phyloP scores from a whole-genome alignment of 2,888 invertebrate species.

The Myathropa florea region DNA sequence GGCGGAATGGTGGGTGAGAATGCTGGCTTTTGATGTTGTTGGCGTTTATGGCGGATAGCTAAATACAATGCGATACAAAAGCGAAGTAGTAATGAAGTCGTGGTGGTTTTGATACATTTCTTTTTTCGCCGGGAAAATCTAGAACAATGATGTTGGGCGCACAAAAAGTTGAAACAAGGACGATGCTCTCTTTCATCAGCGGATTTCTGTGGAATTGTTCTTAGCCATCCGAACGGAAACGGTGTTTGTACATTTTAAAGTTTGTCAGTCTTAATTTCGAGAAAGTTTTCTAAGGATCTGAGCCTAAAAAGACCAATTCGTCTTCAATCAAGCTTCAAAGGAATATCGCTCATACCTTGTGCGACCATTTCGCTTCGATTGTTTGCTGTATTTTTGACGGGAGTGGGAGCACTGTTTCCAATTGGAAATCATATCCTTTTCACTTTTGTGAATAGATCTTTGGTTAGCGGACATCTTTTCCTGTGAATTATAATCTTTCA shows the following conservation, averaged over 20 bases:
- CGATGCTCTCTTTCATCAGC: not conserved
- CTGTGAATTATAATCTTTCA: not conserved
- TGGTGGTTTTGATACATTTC: constrained; percentile 10
- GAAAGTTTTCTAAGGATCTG: not conserved
- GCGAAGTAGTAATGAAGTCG: constrained; percentile 25
- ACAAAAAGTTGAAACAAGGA: not conserved
- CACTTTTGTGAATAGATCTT: not conserved
- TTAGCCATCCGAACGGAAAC: not conserved
- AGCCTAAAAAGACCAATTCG: not conserved
- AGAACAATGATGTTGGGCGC: not conserved
- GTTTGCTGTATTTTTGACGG: not conserved
- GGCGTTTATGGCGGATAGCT: not conserved
- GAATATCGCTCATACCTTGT: not conserved
- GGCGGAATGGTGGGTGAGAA: not conserved
- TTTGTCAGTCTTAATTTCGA: not conserved
- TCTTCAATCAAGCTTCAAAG: not conserved
- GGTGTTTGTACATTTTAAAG: not conserved
- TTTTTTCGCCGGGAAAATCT: not conserved
- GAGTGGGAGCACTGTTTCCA: not conserved
- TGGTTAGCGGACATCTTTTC: not conserved
- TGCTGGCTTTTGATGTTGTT: constrained; percentile 8
- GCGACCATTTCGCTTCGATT: not conserved
- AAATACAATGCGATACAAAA: constrained; percentile 12
- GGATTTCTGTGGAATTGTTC: not conserved
- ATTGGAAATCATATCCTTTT: not conserved